Base-by-base conservation (phyloP, 2,888 invertebrate genomes). In the Lithophane socia region DNA sequence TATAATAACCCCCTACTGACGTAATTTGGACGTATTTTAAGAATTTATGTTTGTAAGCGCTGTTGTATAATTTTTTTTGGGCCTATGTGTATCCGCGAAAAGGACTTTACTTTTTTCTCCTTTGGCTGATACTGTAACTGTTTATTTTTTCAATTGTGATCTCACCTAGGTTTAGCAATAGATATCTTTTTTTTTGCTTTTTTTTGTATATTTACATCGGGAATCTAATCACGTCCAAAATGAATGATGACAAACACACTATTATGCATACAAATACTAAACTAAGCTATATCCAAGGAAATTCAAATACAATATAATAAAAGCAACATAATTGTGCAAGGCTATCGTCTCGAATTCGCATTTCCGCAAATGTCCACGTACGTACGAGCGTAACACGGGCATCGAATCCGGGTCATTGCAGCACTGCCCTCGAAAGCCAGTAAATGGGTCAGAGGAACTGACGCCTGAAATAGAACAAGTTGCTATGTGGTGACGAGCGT, bases 331-430 rank as follows among this genome's bases (percentile, higher is more conserved):
- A 84, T 75, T 81, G 77, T 70, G 61, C 82, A 84, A 88, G 82
- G 79, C 74, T 75, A 79, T 72, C 84, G 58, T 80, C 80, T 79
- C 79, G 66, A 82, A 82, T 87, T 86, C 79, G 82, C 86, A 79
- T 85, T 86, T 85, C 81, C 84, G 85, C 77, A 82, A 84, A 76
- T 84, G 84, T 85, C 64, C 83, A 80, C 81, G 80, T 78, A 79
- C 79, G 77, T 78, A 79, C 79, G 77, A 74, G 75, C 52, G 76
- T 73, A 67, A 44, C 79, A 73, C 79, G 69, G 87, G 86, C 86
- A 91, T 92, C 86, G 92, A 92, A 93, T 93, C 88, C 91, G 89
- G 94, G 93, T 94, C 94, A 94, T 86, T 92, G 91, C 92, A 92
- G 92, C 87, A 86, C 86, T 89, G 92, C 90, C 92, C 92, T 92